Evolutionary conservation across 2,113 vertebrate genomes (phyloP), one percentile per base, ranked within the genome.

Genomic region (Uria lomvia): DNA sequence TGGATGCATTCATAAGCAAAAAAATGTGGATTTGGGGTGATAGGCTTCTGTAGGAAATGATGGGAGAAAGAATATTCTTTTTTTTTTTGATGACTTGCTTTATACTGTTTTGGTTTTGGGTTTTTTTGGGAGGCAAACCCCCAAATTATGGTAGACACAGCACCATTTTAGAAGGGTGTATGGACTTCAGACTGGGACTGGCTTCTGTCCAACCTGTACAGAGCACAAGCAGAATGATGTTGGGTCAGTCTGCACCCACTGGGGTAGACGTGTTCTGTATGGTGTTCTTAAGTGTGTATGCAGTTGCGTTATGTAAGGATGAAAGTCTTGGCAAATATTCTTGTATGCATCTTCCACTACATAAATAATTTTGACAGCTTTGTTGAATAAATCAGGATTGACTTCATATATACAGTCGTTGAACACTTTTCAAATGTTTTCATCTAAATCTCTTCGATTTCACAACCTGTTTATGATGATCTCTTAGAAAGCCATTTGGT

Each of bases 381-480:
- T 86, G 53, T 66, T 88, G 86, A 94, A 92, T 95, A 95, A 94
- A 83, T 91, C 49, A 78, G 56, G 30, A 68, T 52, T 94, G 86
- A 85, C 65, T 93, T 88, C 67, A 42, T 80, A 68, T 85, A 73
- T 92, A 67, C 45, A 93, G 24, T 71, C 30, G 65, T 80, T 91
- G 92, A 92, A 86, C 40, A 36, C 43, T 94, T 96, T 74, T 86
- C 86, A 95, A 82, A 81, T 80, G 67, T 89, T 97, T 93, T 83
- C n/a, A 24, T 56, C 77, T 68, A 86, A 90, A 88, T 70, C 68
- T 79, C 32, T 84, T 94, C 5, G 3, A 60, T 96, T 96, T 90
- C 84, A 73, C 88, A 83, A 68, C 65, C 38, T 96, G 50, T 84
- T 94, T 66, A 49, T 72, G 74, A 76, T 73, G 53, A 68, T 62